Evolutionary conservation across 2,888 invertebrate species (phyloP).

Genomic region (Clivina fossor): DNA sequence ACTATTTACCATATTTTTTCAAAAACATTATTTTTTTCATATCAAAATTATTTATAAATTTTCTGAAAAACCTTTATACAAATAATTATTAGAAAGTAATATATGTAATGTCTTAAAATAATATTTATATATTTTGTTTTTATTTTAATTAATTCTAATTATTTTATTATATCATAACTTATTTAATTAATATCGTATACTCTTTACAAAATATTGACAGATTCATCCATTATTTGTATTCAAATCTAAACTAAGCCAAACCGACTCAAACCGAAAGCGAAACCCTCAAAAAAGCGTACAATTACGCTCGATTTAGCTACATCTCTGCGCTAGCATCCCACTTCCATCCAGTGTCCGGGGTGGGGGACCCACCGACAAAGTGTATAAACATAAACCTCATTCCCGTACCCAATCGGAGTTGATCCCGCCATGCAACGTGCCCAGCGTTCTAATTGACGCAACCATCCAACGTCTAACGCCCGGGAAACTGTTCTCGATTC

Average conservation of each 20-base stretch:
- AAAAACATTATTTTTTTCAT: too few relatives aligned
- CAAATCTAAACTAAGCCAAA: too few relatives aligned
- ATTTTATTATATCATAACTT: too few relatives aligned
- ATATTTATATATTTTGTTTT: too few relatives aligned
- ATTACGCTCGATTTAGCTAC: slow-evolving; percentile 5
- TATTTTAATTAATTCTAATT: too few relatives aligned
- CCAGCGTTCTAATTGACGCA: slow-evolving; percentile 46
- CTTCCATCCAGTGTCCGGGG: not conserved
- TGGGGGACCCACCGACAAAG: slow-evolving; percentile 9
- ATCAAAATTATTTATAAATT: not conserved
- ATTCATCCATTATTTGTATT: too few relatives aligned
- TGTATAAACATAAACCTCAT: slow-evolving; percentile 26
- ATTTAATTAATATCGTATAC: too few relatives aligned
- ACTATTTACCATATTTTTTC: too few relatives aligned
- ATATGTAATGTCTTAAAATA: not conserved
- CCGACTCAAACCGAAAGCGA: too few relatives aligned
- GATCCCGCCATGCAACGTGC: slow-evolving; percentile 48
- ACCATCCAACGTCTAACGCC: too few relatives aligned
- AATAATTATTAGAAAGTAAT: not conserved
- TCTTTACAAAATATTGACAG: too few relatives aligned
- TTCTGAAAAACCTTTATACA: not conserved
- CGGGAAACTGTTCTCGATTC: slow-evolving; percentile 43
- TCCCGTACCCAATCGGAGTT: slow-evolving; percentile 26
- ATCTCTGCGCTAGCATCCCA: not conserved
- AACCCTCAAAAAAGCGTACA: not conserved